A percentile compares a stretch with the other conserved stretches of the same genome.
These are phyloP conservation scores for Thalassophryne amazonica DNA, from an alignment of 2,797 vertebrate species.

Conservation along the genomic window DNA sequence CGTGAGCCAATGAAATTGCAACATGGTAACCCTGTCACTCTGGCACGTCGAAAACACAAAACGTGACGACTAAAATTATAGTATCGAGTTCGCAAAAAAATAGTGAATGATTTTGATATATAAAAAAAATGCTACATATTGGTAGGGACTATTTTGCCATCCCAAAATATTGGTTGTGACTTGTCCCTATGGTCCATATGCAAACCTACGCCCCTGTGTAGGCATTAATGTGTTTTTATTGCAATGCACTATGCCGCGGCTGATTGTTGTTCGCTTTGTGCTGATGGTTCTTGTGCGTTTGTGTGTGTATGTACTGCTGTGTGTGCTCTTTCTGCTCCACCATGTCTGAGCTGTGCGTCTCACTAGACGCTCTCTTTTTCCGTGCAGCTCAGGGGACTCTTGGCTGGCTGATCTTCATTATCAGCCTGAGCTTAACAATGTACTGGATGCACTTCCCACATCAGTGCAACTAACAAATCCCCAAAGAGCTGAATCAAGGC, in stretches of 20 bases:
- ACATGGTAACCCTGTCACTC: too few species aligned
- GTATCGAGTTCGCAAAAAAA: too few species aligned
- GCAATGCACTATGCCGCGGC: conserved; percentile 22
- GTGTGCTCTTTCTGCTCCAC: conserved; percentile 47
- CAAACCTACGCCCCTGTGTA: too few species aligned
- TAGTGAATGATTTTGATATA: too few species aligned
- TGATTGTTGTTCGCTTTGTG: conserved; percentile 53
- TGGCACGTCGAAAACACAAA: too few species aligned
- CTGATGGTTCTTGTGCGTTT: conserved; percentile 55
- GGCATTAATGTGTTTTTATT: conserved; percentile 24
- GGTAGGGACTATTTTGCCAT: too few species aligned
- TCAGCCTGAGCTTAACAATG: conserved; percentile 73
- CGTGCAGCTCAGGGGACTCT: conserved; percentile 65
- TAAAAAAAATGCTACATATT: too few species aligned
- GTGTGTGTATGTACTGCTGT: conserved; percentile 41
- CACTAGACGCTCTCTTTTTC: conserved; percentile 51
- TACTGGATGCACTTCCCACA: conserved; percentile 76
- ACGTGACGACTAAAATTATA: too few species aligned
- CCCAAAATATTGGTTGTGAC: too few species aligned
- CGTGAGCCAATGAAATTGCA: too few species aligned
- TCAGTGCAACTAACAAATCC: conserved; percentile 79
- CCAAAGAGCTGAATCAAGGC: conserved; percentile 76
- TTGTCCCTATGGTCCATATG: too few species aligned
- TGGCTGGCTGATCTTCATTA: conserved; percentile 77
- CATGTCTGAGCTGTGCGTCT: conserved; percentile 51